Evolutionary conservation across 2,797 vertebrate genomes (phyloP).

Genomic region (Heterohyrax brucei): DNA sequence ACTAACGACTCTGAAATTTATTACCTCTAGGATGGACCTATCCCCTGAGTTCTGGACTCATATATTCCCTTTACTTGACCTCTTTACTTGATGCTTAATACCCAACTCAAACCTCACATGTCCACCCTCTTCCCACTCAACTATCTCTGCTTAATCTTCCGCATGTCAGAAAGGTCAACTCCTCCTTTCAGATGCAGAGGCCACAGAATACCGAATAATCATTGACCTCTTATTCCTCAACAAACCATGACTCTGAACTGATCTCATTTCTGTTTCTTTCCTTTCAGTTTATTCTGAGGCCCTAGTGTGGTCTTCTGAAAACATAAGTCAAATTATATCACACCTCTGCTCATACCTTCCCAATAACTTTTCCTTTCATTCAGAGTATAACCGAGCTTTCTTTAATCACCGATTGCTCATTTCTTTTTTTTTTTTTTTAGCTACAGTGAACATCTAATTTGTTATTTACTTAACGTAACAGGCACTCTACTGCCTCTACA

Average conservation of each 20-base stretch:
- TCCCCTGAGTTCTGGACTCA: background rate
- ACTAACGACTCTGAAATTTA: conserved; percentile 13
- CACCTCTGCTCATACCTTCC: background rate
- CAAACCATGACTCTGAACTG: conserved; percentile 35
- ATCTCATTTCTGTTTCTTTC: background rate
- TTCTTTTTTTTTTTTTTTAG: background rate
- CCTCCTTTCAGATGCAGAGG: background rate
- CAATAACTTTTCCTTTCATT: conserved; percentile 28
- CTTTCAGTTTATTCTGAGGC: background rate
- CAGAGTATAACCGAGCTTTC: background rate
- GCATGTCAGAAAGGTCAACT: conserved; percentile 23
- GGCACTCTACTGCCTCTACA: background rate
- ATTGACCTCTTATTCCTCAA: background rate
- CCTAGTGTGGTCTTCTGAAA: background rate
- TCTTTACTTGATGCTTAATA: conserved; percentile 3
- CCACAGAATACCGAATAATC: background rate
- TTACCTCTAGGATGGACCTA: conserved; percentile 1
- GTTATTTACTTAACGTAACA: background rate
- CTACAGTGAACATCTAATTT: background rate
- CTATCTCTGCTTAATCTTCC: conserved; percentile 6
- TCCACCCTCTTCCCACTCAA: background rate
- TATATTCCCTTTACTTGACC: conserved; percentile 5
- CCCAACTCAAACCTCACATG: background rate
- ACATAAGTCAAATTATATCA: background rate
- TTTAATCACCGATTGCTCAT: background rate